Evolutionary conservation across 2,113 vertebrate genomes (phyloP), one percentile per base, ranked within the genome.

Genomic region (Galemys pyrenaicus): DNA sequence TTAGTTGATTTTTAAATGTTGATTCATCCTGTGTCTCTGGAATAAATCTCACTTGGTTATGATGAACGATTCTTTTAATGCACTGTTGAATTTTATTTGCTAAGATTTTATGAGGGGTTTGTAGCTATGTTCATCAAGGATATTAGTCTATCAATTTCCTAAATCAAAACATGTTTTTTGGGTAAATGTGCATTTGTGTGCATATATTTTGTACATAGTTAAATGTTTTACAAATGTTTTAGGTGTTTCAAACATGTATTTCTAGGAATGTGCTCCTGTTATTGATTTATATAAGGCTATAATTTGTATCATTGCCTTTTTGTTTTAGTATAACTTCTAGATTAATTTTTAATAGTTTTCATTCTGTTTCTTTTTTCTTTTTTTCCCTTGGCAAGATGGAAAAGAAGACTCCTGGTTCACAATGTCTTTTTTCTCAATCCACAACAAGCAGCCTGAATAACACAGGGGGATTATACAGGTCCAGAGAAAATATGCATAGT

Each of bases 381-480:
- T 44, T 44, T 44, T 44, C 20, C 20, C 10, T 22, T 60, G 22
- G 64, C 11, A 60, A 68, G 35, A 32, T 15, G 68, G 32, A 58
- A 56, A 0, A 51, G 7, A 84, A 67, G 13, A 78, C 3, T 60
- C 6, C n/a, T 41, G 49, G 24, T 46, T 22, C 37, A 74, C 16
- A 54, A 58, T 37, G 12, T 13, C 3, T 11, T 17, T 81, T 54
- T 35, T 44, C 11, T 44, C 7, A 44, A 39, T 6, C 4, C 24
- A 58, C 16, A 88, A 28, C 11, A 49, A 62, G 4, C 9, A 39
- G 19, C 6, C 54, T 10, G 28, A 71, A 17, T 51, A 22, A 68
- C 6, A 24, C 0, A 26, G 28, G 74, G 12, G 46, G 22, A 1
- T 19, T 30, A 10, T 20, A 5, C 2, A 58, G 54, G 8, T 5